phyloP scores from a whole-genome alignment of 2,888 invertebrate genomes.

The Drosophila affinis region DNA sequence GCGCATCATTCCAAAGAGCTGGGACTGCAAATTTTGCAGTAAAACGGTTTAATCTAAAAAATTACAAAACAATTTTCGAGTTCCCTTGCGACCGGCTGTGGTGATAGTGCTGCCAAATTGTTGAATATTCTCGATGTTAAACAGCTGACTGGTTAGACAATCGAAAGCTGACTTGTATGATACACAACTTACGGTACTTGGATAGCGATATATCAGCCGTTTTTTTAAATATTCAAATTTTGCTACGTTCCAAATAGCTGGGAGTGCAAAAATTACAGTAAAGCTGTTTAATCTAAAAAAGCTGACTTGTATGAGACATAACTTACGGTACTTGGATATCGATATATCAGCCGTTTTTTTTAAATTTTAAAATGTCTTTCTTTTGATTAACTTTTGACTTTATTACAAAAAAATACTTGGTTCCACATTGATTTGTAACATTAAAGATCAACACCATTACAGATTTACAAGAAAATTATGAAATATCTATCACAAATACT shows the following conservation, averaged over 20 bases:
- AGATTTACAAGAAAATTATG: constrained; percentile 46
- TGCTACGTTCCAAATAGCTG: no score
- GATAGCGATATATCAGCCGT: not conserved
- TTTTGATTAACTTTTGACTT: constrained; percentile 40
- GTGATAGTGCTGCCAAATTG: constrained; percentile 29
- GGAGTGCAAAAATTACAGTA: no score
- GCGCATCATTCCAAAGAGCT: constrained; percentile 54
- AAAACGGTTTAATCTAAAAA: constrained; percentile 18
- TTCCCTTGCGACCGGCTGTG: not conserved
- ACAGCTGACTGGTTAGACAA: constrained; percentile 42
- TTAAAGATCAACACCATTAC: constrained; percentile 34
- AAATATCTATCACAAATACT: constrained; percentile 66
- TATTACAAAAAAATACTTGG: constrained; percentile 68
- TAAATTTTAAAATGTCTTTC: not conserved
- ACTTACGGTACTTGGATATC: no score
- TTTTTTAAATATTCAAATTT: not conserved
- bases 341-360: not conserved
- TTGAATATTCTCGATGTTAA: not conserved
- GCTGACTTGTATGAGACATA: not conserved
- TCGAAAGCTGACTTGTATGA: not conserved
- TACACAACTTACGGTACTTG: not conserved
- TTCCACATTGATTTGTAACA: constrained; percentile 34
- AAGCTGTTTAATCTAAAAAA: no score
- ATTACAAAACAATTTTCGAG: constrained; percentile 39
- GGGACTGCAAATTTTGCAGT: not conserved